Base-by-base conservation (phyloP, 2,113 vertebrate species). In the Oncorhynchus mykiss region DNA sequence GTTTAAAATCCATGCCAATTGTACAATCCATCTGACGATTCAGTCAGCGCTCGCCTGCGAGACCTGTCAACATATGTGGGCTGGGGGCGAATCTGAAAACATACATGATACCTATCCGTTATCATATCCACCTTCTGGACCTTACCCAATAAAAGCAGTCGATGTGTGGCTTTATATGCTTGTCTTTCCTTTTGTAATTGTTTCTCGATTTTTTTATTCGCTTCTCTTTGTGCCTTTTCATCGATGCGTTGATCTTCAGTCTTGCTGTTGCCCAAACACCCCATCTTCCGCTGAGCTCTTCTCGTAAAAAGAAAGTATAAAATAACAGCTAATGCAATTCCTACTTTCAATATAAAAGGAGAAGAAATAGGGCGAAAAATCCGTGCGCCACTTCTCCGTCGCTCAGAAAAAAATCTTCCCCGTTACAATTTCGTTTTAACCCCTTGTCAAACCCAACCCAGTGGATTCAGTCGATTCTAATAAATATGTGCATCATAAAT, bases 201-300 rank as follows among this genome's bases (percentile, higher is more conserved):
- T 89, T 96, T 96, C 92, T 96, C 95, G 85, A 96, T 96, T 90
- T 96, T 96, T 87, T 96, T 96, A 94, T 96, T 96, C 91, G 95
- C 95, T 90, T 96, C 95, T 82, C 95, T 92, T 82, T 95, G 93
- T 71, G 95, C 95, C 89, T 96, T 96, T 85, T 96, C 95, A 85
- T 96, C 95, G 82, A 95, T 95, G 84, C 95, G 94, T 89, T 95
- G 95, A 91, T 96, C 95, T 86, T 96, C 85, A 39, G 95, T 95
- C 92, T 96, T 96, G 94, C 94, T 95, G 94, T 95, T 96, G 89
- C 95, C 95, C 92, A 96, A 88, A 91, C 95, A 96, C 87, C 95
- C 95, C 95, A 96, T 96, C 76, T 85, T 91, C 79, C 75, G 75
- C 29, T 67, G 22, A 51, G 70, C 74, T 80, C 67, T 48, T 67